These are phyloP conservation scores for Lasius fuliginosus DNA, from an alignment of 2,888 invertebrate genomes.

Conservation along the genomic window DNA sequence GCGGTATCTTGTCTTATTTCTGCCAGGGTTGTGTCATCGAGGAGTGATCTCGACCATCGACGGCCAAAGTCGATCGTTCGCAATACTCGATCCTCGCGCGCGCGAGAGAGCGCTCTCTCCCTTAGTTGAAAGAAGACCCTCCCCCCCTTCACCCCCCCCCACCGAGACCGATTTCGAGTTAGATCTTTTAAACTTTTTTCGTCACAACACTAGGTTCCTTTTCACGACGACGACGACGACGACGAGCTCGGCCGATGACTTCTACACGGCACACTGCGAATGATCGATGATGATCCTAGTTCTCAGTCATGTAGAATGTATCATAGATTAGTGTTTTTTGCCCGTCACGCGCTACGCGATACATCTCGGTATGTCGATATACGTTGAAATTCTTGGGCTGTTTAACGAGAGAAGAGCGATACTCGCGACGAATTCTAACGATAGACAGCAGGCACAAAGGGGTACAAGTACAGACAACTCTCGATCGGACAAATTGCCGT, in stretches of 20 bases:
- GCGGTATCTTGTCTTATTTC: constrained; percentile 70
- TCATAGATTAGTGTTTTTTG: constrained; percentile 67
- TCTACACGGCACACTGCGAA: constrained; percentile 64
- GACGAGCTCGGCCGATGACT: constrained; percentile 39
- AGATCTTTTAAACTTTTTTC: constrained; percentile 44
- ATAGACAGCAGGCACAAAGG: constrained; percentile 30
- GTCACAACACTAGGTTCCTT: constrained; percentile 39
- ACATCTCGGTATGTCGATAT: constrained; percentile 67
- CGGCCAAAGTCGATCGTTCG: constrained; percentile 58
- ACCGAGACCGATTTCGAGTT: constrained; percentile 50
- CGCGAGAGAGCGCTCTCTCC: constrained; percentile 50
- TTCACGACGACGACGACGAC: constrained; percentile 6
- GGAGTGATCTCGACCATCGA: constrained; percentile 60
- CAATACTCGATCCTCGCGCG: constrained; percentile 45
- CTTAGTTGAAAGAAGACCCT: constrained; percentile 43
- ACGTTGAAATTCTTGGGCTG: constrained; percentile 45
- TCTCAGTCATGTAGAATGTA: constrained; percentile 72
- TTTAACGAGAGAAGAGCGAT: constrained; percentile 24
- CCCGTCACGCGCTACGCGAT: constrained; percentile 69
- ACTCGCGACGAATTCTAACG: constrained; percentile 35
- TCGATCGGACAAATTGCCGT: constrained; percentile 17
- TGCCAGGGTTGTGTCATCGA: constrained; percentile 68
- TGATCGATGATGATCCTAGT: constrained; percentile 71
- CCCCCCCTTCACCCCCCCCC: not conserved
- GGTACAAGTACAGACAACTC: constrained; percentile 31